These are phyloP conservation scores for Pelochelys cantorii DNA, from an alignment of 2,797 vertebrate genomes.

Conservation along the genomic window DNA sequence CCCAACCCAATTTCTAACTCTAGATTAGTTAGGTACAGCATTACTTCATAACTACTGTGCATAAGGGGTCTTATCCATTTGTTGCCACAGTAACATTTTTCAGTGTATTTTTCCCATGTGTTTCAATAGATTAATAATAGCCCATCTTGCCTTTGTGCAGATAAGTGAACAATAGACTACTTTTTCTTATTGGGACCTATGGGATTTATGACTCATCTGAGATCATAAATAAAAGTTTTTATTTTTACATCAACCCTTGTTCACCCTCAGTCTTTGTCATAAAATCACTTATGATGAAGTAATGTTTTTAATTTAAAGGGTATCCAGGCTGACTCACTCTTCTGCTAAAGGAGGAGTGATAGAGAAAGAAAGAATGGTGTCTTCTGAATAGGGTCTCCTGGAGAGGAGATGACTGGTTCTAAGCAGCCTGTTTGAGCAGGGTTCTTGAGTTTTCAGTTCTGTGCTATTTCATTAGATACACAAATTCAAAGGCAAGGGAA, in stretches of 20 bases:
- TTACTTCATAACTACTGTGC: not conserved
- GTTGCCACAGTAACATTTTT: not conserved
- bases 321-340: not conserved
- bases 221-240: not conserved
- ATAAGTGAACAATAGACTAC: not conserved
- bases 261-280: not conserved
- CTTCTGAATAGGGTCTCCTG: not conserved
- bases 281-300: not conserved
- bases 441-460: conserved; percentile 15
- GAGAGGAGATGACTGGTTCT: not conserved
- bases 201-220: not conserved
- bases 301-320: not conserved
- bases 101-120: not conserved
- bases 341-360: not conserved
- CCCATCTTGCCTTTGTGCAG: not conserved
- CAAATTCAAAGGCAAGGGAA: not conserved
- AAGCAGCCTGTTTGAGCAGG: not conserved
- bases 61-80: conserved; percentile 1
- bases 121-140: not conserved
- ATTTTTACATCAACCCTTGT: not conserved
- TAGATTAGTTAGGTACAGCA: not conserved
- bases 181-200: not conserved
- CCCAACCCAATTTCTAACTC: not conserved
- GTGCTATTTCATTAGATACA: conserved; percentile 23
- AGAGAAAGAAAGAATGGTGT: not conserved